Evolutionary conservation across 1,140 invertebrate genomes (phyloP), one percentile per base, ranked within the genome.

Genomic region (Stenopsyche tienmushanensis): DNA sequence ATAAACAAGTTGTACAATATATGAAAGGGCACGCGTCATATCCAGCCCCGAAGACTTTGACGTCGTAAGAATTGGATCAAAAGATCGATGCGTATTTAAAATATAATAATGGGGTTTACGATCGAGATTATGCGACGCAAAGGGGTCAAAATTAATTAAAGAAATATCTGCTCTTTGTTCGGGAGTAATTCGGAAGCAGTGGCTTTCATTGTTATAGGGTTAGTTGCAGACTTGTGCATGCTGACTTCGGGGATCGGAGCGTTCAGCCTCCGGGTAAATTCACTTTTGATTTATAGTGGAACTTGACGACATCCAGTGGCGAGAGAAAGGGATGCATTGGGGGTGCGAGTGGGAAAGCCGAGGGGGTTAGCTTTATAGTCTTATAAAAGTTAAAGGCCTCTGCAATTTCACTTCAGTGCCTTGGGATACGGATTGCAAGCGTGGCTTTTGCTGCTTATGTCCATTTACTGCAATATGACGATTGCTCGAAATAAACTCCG

Each of bases 241-340:
- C 13, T 34, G 29, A n/a, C n/a, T n/a, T n/a, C n/a, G n/a, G n/a
- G n/a, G n/a, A n/a, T n/a, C n/a, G n/a, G n/a, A n/a, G n/a, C n/a
- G n/a, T n/a, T n/a, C 29, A 34, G 34, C 10, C 39, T 42, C n/a
- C 3, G 42, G 57, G 39, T 21, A 41, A 41, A 39, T 21, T 21
- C 26, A 7, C 42, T 47, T 60, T 60, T 60, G 57, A 60, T 60
- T 60, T 60, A 60, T 60, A 3, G 57, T 24, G 9, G 44, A 60
- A 60, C 57, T 60, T 57, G 54, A 23, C 21, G 57, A 60, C 57
- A 24, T 21, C 39, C 20, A 10, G 57, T 26, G 23, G 9, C 15
- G 21, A 54, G 7, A 34, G 10, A 54, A 21, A 54, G 52, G 23
- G 10, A 8, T 1, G 23, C 5, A 15, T 26, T 25, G 1, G 2